Base-by-base conservation (phyloP, 2,888 invertebrate species). In the Uloborus plumipes region DNA sequence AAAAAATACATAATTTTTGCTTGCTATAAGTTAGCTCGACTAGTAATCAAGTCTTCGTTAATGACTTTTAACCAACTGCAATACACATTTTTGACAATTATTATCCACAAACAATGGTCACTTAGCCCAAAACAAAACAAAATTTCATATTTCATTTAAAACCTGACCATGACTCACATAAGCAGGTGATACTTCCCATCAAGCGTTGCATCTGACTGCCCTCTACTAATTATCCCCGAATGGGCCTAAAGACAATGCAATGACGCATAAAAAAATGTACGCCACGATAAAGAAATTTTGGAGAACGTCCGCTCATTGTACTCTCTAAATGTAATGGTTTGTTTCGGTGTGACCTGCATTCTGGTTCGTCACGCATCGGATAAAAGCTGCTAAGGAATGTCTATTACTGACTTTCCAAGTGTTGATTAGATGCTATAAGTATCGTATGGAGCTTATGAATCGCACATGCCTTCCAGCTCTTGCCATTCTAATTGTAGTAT, bases 321-420 rank as follows among this genome's bases (percentile, higher is more conserved):
- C 51, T 72, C 61, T 16, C 59, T 7, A 71, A 71, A 49, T 18
- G 15, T 71, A 71, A 71, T 71, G 59, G 71, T 59, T 62, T 72
- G 61, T 72, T 72, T 72, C 59, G 61, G 18, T 61, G 50, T 62
- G 71, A 72, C 71, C 71, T 72, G 71, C 51, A 72, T 72, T 72
- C 51, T 1, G 20, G 4, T 26, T 61, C 71, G 71, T 72, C 71
- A 72, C 71, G 71, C 71, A 72, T 18, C 71, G 39, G 26, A 72
- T 39, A 70, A 58, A 58, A 47, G 31, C 39, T 2, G 18, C 49
- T n/a, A 61, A 55, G 62, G 22, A 49, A 50, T 16, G 26, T 51
- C 62, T 51, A 72, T 72, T 72, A 31, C 51, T 47, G 22, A 47
- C 59, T 70, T 18, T 59, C 55, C n/a, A 72, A 72, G 71, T 72